A percentile compares a stretch with the other conserved stretches of the same genome.
phyloP scores from a whole-genome alignment of 2,113 vertebrate species.

The Aplodontia rufa region DNA sequence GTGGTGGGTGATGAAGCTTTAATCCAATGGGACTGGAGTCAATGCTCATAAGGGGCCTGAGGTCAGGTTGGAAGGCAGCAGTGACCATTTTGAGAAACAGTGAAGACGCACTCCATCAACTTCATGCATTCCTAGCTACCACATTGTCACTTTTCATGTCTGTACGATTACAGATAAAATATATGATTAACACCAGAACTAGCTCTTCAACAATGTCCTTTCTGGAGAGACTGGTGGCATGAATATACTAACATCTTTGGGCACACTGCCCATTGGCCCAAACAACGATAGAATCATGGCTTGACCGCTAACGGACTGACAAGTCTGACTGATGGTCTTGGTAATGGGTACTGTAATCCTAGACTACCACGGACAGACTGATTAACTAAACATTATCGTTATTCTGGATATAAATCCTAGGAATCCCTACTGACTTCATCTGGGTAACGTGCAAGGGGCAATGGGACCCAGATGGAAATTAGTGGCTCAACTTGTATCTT shows the following conservation, averaged over 20 bases:
- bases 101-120: background rate
- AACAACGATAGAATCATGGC: background rate
- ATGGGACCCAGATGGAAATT: background rate
- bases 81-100: background rate
- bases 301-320: background rate
- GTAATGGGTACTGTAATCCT: background rate
- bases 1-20: background rate
- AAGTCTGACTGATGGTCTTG: background rate
- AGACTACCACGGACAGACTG: background rate
- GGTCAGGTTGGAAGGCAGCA: background rate
- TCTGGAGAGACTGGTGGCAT: background rate
- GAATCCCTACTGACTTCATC: background rate
- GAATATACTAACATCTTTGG: background rate
- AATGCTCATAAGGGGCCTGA: background rate
- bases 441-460: background rate
- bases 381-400: background rate
- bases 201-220: background rate
- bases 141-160: background rate
- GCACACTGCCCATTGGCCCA: background rate
- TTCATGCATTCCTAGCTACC: background rate
- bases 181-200: background rate
- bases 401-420: background rate
- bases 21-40: background rate
- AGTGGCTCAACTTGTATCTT: background rate
- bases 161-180: background rate